Conservation (phyloP, 2,888 invertebrate species). For the Drosophila mercatorum region DNA sequence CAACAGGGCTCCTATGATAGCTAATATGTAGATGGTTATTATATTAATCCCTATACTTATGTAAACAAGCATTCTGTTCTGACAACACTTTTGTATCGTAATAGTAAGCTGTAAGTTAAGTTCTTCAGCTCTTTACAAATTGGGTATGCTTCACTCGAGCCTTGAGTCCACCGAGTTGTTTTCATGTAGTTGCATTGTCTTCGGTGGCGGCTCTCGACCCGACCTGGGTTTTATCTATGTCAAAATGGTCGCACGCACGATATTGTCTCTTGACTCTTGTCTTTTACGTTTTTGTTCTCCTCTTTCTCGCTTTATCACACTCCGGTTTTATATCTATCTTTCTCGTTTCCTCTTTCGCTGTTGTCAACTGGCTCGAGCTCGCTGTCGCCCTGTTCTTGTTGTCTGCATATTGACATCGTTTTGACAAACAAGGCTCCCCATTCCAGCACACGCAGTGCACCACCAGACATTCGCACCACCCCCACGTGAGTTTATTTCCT, state of each 20-base stretch:
- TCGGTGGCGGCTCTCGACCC: conserved; percentile 33
- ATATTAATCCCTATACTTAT: too few species aligned
- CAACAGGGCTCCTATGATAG: not conserved
- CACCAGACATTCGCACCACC: conserved; percentile 9
- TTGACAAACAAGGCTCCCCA: conserved; percentile 61
- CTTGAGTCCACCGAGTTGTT: conserved; percentile 7
- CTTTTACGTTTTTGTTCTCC: conserved; percentile 4
- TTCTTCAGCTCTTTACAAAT: not conserved
- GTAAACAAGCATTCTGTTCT: too few species aligned
- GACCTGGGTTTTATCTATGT: conserved; percentile 65
- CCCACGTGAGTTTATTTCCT: conserved; percentile 26
- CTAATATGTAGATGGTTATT: not conserved
- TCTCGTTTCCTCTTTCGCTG: not conserved
- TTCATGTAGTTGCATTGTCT: conserved; percentile 59
- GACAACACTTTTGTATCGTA: not conserved
- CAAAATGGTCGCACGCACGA: conserved; percentile 65
- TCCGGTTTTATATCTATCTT: not conserved
- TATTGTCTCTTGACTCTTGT: conserved; percentile 39
- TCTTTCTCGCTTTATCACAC: not conserved
- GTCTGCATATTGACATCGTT: conserved; percentile 76
- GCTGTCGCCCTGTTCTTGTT: conserved; percentile 34
- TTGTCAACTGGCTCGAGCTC: conserved; percentile 33
- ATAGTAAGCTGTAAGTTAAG: not conserved
- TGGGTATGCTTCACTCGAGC: conserved; percentile 24
- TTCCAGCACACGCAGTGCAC: not conserved